Evolutionary conservation across 2,113 vertebrate species (phyloP), one percentile per base, ranked within the genome.

Genomic region (Corapipo altera): DNA sequence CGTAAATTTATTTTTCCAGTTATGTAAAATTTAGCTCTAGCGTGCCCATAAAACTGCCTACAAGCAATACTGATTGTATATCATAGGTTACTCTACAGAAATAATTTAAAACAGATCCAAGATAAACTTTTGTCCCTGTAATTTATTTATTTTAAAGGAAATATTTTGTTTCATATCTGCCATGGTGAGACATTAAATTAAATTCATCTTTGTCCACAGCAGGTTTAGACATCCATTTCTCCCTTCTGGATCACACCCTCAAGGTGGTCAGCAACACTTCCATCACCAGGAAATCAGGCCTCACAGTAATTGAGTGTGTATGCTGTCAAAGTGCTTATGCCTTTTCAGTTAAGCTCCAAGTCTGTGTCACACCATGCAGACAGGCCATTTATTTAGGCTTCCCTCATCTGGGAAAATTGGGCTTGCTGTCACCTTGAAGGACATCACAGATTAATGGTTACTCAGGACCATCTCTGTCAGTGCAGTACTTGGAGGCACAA

Each of bases 1-100:
- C 3, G 46, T 64, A 95, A 87, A 97, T 96, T 97, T 97, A 95
- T 97, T 95, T 97, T 95, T 91, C 67, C 66, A 93, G 88, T 97
- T 96, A 96, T 6, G 22, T 87, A 96, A 97, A 97, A 97, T 94
- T 97, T 88, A 95, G 91, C 58, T 95, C 81, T 95, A 66, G 48
- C 11, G 2, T 83, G 75, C 75, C 79, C 94, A 91, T 97, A 97
- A 97, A 97, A 73, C 85, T 30, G 26, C 90, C 95, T 48, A 57
- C 66, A 96, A 97, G 85, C 49, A 91, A 39, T 73, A 92, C 69
- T 80, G 82, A 81, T 73, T 95, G 66, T 93, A 91, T 95, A 94
- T 97, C 85, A 96, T 32, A 64, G 62, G 24, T 43, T 80, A 33
- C 59, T 86, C 85, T 87, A 46, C 24, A 88, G 26, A 62, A 95